Evolutionary conservation across 2,888 invertebrate species (phyloP), one percentile per base, ranked within the genome.

Genomic region (Lucinisca nassula): DNA sequence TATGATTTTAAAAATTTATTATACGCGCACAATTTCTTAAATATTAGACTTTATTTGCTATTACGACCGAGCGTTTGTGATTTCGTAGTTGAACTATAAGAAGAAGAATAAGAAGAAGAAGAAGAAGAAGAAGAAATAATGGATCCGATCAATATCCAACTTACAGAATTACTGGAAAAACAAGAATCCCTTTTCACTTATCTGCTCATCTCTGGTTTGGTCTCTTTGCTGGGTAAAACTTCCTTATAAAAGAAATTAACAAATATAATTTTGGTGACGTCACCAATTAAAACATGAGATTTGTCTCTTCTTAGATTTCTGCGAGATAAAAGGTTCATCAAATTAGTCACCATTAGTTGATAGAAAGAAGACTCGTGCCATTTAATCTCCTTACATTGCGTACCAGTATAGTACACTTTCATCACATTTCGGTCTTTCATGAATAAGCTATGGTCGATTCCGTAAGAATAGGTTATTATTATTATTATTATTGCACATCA

Each of bases 361-460:
- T 32, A 30, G 61, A 6, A 30, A 61, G 30, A 61, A 61, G 12
- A 27, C 79, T 80, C 75, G 79, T 75, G 84, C 27, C 75, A 55
- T n/a, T 38, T 80, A 84, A 84, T 79, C n/a, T n/a, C 84, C 76
- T 76, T 30, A 27, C 61, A 61, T 30, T 30, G 61, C 61, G 61
- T 17, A 61, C 61, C 61, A 30, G 30, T 61, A 61, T 10, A 45
- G 17, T 17, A 45, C 8, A 45, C 10, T 45, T 45, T 45, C 45
- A 17, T 17, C 10, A 17, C 8, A 12, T 45, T 45, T 45, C 17
- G 45, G 17, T 8, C 45, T 45, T 17, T n/a, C n/a, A n/a, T n/a
- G n/a, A n/a, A n/a, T n/a, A n/a, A n/a, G n/a, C n/a, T n/a, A n/a
- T n/a, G n/a, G n/a, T n/a, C n/a, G n/a, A n/a, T n/a, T n/a, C n/a